phyloP scores from a whole-genome alignment of 1,140 invertebrate species.

The Brachionus asplanchnoidis region DNA sequence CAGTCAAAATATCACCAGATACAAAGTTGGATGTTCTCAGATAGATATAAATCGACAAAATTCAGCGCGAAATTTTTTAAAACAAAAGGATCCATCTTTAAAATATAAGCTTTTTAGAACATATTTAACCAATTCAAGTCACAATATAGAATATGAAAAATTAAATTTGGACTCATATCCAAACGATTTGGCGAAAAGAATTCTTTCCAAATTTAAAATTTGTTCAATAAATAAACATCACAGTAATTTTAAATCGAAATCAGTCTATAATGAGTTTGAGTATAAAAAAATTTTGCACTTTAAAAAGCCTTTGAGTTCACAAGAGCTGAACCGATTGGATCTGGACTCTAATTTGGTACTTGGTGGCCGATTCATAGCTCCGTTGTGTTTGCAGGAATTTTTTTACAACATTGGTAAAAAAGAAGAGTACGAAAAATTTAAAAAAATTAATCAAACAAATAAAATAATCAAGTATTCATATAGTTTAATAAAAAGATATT shows the following conservation, averaged over 20 bases:
- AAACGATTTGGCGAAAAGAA: neutral
- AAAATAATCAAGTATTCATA: neutral
- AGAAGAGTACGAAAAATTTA: neutral
- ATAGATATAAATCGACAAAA: neutral
- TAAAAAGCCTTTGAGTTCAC: neutral
- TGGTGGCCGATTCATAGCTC: neutral
- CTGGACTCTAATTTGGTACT: neutral
- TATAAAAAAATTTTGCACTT: neutral
- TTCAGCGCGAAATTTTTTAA: neutral
- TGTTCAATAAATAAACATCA: conserved; percentile 19
- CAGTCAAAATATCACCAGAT: neutral
- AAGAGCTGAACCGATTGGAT: neutral
- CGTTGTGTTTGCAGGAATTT: conserved; percentile 15
- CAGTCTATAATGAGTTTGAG: neutral
- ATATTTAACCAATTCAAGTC: neutral
- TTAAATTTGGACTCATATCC: neutral
- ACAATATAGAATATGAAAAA: neutral
- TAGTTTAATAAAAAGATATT: neutral
- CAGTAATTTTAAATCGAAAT: neutral
- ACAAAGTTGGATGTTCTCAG: neutral
- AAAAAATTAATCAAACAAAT: neutral
- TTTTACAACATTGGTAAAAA: neutral
- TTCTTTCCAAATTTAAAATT: neutral
- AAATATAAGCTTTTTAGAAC: neutral
- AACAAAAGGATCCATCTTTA: neutral